Base-by-base conservation (phyloP, 2,113 vertebrate genomes). In the Saimiri boliviensis region DNA sequence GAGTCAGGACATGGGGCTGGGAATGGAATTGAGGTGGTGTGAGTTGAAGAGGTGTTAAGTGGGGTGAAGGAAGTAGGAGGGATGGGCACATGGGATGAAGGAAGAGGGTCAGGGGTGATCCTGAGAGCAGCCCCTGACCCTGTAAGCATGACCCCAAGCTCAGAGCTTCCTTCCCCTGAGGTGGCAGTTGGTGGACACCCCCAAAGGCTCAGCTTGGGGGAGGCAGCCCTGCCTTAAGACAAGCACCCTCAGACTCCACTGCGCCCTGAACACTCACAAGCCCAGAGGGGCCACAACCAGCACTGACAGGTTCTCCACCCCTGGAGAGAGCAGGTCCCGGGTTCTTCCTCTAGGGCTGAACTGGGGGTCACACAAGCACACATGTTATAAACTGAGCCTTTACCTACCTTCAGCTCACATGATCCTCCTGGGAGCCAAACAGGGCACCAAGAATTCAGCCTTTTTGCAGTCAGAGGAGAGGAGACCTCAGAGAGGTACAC, bases 251-350 rank as follows among this genome's bases (percentile, higher is more conserved):
- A 20, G 21, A 58, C 37, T 30, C 79, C 27, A 1, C 0, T 1
- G 66, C 27, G 6, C 54, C 37, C 3, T 8, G 1, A 91, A 70
- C 54, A 98, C 98, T 97, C 93, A 99, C 99, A 98, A 97, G 96
- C 99, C 99, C 84, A 99, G 98, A 40, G 98, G 98, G 0, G 97
- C 89, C 35, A 99, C 98, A 14, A 97, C 98, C 87, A 99, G 89
- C 87, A 98, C 97, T 0, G 96, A 97, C 47, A 99, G 97, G 87
- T 97, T 97, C 97, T 97, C 92, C 73, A 96, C 52, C 0, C 92
- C 79, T 0, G 98, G 97, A 86, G 32, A 95, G 27, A 99, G 98
- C 85, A 99, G 97, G 96, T 99, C 99, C 93, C 89, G 96, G 58
- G 98, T 98, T 74, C 88, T 98, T 85, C 99, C 98, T 0, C 98